Evolutionary conservation across 1,140 invertebrate genomes (phyloP).

Genomic region (Heliconius nattereri): DNA sequence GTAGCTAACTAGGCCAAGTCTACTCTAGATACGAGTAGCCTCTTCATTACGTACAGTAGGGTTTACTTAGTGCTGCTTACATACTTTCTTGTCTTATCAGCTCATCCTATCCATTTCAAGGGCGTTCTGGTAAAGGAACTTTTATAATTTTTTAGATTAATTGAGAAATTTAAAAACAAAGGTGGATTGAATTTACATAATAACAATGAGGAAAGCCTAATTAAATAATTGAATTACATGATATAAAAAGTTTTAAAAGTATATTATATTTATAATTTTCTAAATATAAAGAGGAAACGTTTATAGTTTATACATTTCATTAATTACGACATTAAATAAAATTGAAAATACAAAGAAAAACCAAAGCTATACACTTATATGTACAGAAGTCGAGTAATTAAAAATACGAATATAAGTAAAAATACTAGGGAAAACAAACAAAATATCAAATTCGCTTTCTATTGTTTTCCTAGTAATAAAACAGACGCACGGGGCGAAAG

Average conservation of each 20-base stretch:
- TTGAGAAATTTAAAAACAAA: too few species aligned
- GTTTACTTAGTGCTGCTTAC: conserved; percentile 6
- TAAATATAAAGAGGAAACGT: too few species aligned
- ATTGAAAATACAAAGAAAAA: neutral
- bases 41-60: conserved; percentile 1
- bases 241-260: too few species aligned
- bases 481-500: conserved; percentile 36
- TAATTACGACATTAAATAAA: neutral
- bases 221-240: too few species aligned
- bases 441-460: conserved; percentile 44
- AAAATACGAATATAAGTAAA: neutral
- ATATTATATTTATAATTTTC: too few species aligned
- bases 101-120: neutral
- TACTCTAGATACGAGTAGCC: conserved; percentile 6
- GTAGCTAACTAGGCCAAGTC: conserved; percentile 8
- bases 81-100: conserved; percentile 15
- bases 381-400: neutral
- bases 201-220: too few species aligned
- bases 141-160: neutral
- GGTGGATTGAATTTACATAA: too few species aligned
- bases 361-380: neutral
- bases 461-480: conserved; percentile 43
- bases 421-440: conserved; percentile 33
- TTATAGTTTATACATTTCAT: neutral
- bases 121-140: neutral